Evolutionary conservation across 2,888 invertebrate genomes (phyloP).

Genomic region (Podabrus alpinus): DNA sequence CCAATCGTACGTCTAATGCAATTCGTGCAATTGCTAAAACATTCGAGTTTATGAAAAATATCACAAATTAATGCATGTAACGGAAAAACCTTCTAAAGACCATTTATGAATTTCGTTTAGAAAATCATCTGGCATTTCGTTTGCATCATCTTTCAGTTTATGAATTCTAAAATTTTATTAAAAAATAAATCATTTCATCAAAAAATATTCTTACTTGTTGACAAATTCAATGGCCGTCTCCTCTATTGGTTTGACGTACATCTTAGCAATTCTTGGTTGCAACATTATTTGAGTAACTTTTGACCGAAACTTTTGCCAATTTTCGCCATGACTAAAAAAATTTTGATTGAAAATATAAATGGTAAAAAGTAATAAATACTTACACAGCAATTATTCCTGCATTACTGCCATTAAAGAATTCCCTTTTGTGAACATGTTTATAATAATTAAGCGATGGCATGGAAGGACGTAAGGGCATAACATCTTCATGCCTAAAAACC

Average conservation of each 20-base stretch:
- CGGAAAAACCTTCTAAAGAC: conserved; percentile 71
- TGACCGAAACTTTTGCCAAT: conserved; percentile 77
- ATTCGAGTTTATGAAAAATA: conserved; percentile 4
- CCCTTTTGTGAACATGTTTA: conserved; percentile 69
- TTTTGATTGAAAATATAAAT: not conserved
- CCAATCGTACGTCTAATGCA: conserved; percentile 67
- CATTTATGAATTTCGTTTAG: conserved; percentile 76
- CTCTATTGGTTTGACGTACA: conserved; percentile 71
- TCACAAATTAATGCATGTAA: not conserved
- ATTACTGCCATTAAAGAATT: conserved; percentile 67
- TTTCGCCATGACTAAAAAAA: conserved; percentile 72
- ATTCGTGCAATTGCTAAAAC: conserved; percentile 66
- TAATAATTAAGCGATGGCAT: conserved; percentile 78
- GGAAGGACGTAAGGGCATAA: conserved; percentile 70
- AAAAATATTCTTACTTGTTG: conserved; percentile 57
- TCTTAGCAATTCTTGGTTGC: conserved; percentile 72
- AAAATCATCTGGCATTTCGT: conserved; percentile 69
- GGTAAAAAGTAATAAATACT: conserved; percentile 50
- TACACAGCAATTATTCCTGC: conserved; percentile 77
- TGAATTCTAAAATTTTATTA: conserved; percentile 57
- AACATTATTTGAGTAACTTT: conserved; percentile 80
- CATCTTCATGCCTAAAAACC: conserved; percentile 71
- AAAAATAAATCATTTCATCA: not conserved
- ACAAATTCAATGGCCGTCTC: conserved; percentile 73
- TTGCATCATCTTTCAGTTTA: conserved; percentile 59